These are phyloP conservation scores for Octodon degus DNA, from an alignment of 2,113 vertebrate genomes.

Conservation along the genomic window DNA sequence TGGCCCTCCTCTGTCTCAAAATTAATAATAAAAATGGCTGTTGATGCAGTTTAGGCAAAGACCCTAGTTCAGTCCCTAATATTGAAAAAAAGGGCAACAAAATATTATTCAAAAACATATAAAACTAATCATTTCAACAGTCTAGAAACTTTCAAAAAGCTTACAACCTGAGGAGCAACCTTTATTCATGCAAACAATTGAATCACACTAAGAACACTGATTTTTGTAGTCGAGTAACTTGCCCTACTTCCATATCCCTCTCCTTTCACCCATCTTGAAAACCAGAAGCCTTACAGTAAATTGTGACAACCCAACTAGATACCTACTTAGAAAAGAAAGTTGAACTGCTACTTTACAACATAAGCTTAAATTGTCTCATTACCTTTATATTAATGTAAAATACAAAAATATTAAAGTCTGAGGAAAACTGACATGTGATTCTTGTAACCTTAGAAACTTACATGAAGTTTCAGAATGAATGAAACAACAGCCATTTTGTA, in stretches of 20 bases:
- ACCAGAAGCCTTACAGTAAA: background rate
- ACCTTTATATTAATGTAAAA: background rate
- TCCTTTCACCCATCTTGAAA: conserved; percentile 14
- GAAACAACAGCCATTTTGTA: conserved; percentile 40
- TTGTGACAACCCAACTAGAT: background rate
- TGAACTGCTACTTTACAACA: background rate
- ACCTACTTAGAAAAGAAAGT: conserved; percentile 6
- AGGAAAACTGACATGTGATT: background rate
- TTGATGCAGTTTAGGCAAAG: background rate
- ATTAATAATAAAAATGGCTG: background rate
- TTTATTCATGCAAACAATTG: conserved; percentile 36
- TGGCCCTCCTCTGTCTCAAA: background rate
- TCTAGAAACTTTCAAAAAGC: conserved; percentile 5
- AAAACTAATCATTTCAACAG: background rate
- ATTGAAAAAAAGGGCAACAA: background rate
- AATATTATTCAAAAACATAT: background rate
- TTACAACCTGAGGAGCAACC: background rate
- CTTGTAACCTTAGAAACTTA: conserved; percentile 21
- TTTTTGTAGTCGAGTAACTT: conserved; percentile 32
- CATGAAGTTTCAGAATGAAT: conserved; percentile 36
- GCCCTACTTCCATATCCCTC: background rate
- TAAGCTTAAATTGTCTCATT: background rate
- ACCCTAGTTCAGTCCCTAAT: background rate
- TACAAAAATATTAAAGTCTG: background rate
- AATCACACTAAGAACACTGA: background rate